Conservation (phyloP, 1,140 invertebrate species). For the Cydia splendana region DNA sequence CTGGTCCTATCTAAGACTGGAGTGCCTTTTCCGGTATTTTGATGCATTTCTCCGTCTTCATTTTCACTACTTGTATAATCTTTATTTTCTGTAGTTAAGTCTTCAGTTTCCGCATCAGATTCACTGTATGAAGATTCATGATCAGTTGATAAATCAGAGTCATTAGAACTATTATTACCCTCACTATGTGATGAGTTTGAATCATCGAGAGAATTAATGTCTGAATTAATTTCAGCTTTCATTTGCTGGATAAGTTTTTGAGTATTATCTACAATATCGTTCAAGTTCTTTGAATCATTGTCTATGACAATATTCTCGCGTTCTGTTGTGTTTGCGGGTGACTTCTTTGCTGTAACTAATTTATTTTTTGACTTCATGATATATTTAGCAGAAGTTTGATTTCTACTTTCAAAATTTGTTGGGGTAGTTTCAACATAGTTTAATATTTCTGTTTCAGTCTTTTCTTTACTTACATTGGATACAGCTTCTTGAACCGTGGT, state of each 20-base stretch:
- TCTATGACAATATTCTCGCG: neutral
- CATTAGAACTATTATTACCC: conserved; percentile 70
- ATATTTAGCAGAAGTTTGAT: neutral
- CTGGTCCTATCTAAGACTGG: conserved; percentile 71
- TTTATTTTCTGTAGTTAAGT: conserved; percentile 69
- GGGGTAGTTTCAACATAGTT: neutral
- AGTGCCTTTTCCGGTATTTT: conserved; percentile 43
- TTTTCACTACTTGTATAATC: conserved; percentile 55
- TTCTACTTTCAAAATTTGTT: neutral
- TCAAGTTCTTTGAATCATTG: conserved; percentile 71
- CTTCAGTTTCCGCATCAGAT: conserved; percentile 59
- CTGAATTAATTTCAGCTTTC: conserved; percentile 82
- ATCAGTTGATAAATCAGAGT: conserved; percentile 74
- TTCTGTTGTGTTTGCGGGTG: neutral
- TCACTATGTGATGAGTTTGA: conserved; percentile 74
- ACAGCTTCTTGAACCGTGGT: neutral
- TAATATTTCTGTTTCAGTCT: neutral
- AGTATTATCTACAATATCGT: conserved; percentile 80
- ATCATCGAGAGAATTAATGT: conserved; percentile 79
- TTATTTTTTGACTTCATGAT: neutral
- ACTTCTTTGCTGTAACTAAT: neutral
- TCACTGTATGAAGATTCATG: conserved; percentile 79
- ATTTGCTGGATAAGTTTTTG: conserved; percentile 82
- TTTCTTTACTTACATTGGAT: neutral
- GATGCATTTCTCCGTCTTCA: conserved; percentile 42